Evolutionary conservation across 2,797 vertebrate species (phyloP), one percentile per base, ranked within the genome.

Genomic region (Rhinophrynus dorsalis): DNA sequence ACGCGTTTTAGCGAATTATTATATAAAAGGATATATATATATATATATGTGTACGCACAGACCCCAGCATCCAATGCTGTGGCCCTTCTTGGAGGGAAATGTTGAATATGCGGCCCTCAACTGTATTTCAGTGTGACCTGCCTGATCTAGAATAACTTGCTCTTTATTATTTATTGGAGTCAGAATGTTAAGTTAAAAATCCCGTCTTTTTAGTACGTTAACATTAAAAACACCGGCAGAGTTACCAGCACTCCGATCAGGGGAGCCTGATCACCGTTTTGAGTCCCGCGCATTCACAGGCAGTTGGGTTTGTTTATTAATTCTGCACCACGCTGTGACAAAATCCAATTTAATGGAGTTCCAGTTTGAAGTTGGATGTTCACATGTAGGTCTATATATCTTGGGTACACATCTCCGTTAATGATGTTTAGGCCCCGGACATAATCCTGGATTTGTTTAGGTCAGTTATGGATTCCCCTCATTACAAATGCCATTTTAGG

Each of bases 401-500:
- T 88, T 85, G 78, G 82, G 81, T 84, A 89, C 89, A 88, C 87
- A 88, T 90, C 89, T 85, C 83, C 85, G 82, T 88, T 92, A 93
- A 93, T 90, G 90, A 94, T 89, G 83, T 82, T 80, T n/a, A n/a
- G 79, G 87, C 85, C 86, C 82, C 83, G 82, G 86, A 91, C 88
- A 86, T 86, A 85, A 84, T 90, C 88, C 85, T 89, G 86, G 82
- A 83, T 88, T 92, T 94, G 89, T 94, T 92, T 93, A 90, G 86
- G 89, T 92, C 89, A 92, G 82, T 90, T 90, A 89, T 90, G 83
- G 86, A 90, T 91, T 91, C 83, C 78, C 76, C 79, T 95, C 91
- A 92, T 95, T 94, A 94, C 82, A 84, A 84, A 92, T 92, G 89
- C 91, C 86, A 89, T 94, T 93, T 93, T 88, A 94, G 90, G 83